Conservation (phyloP, 2,888 invertebrate species). For the Sepiola atlantica region DNA sequence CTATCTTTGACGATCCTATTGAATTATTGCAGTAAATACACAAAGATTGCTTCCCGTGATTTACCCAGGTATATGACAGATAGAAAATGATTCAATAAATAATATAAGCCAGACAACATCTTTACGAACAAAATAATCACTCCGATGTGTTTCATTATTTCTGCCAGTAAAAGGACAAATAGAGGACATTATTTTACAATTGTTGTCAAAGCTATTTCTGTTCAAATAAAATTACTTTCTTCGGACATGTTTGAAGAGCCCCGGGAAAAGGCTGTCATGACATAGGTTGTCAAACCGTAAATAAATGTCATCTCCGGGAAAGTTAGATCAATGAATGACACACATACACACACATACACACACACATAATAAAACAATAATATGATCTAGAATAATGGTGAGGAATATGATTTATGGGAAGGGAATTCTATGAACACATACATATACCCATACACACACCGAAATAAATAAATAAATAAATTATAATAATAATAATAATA, state of each 20-base stretch:
- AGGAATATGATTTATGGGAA: not conserved
- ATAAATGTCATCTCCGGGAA: not conserved
- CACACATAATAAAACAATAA: not conserved
- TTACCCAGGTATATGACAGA: not conserved
- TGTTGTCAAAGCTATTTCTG: not conserved
- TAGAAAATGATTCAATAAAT: not conserved
- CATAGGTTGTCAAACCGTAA: not conserved
- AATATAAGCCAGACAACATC: not conserved
- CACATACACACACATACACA: not conserved
- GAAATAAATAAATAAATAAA: too few relatives aligned
- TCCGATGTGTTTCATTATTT: not conserved
- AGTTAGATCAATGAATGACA: not conserved
- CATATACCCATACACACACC: not conserved
- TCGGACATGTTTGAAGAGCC: not conserved
- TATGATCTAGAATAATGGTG: not conserved
- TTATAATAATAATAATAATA: too few relatives aligned
- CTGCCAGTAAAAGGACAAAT: not conserved
- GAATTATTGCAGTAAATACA: not conserved
- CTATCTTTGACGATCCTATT: constrained; percentile 9
- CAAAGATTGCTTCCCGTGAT: not conserved
- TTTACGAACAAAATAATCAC: constrained; percentile 2
- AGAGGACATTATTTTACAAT: constrained; percentile 3
- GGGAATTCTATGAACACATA: not conserved
- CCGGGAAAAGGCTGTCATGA: not conserved
- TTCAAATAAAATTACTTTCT: constrained; percentile 32